Base-by-base conservation (phyloP, 2,113 vertebrate species). In the Colius striatus region DNA sequence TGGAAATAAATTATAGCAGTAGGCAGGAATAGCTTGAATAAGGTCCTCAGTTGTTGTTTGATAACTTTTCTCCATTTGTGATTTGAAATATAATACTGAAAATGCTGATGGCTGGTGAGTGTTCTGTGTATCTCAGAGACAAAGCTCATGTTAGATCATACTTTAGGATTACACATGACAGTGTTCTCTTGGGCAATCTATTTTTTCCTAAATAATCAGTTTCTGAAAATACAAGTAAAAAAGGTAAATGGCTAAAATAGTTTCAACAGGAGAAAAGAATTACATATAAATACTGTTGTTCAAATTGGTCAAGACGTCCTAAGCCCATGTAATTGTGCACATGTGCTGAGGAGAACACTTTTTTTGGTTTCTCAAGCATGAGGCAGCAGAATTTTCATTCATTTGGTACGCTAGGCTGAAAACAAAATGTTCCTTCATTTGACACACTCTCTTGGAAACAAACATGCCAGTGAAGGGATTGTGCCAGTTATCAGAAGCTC, bases 351-450 rank as follows among this genome's bases (percentile, higher is more conserved):
- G 70, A 87, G 82, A 76, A 53, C 48, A 71, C 76, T 66, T 84
- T 93, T 94, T 95, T 89, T 51, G 41, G 81, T 95, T 92, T 94
- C 63, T 95, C 81, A 96, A 95, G 75, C 89, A 95, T 94, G 91
- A 97, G 94, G 84, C 94, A 96, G 96, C 94, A 97, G 91, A 96
- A 97, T 97, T 96, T 90, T 90, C 90, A 80, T 96, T 96, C 94
- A 97, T 97, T 97, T 97, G 94, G 83, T 79, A 84, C 8, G 20
- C 63, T 76, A 88, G 75, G 76, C 88, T 93, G 88, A 83, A 95
- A 95, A 90, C 92, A 90, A 86, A 27, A 63, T 88, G 89, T 43
- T 94, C 95, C 89, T 95, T 95, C 84, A 94, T 97, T 91, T 94
- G 89, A 95, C 93, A 95, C 90, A 96, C 94, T 93, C 93, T 75